A percentile compares a stretch with the other conserved stretches of the same genome.
Evolutionary conservation across 2,888 invertebrate species (phyloP).

Genomic region (Aporophyla nigra): DNA sequence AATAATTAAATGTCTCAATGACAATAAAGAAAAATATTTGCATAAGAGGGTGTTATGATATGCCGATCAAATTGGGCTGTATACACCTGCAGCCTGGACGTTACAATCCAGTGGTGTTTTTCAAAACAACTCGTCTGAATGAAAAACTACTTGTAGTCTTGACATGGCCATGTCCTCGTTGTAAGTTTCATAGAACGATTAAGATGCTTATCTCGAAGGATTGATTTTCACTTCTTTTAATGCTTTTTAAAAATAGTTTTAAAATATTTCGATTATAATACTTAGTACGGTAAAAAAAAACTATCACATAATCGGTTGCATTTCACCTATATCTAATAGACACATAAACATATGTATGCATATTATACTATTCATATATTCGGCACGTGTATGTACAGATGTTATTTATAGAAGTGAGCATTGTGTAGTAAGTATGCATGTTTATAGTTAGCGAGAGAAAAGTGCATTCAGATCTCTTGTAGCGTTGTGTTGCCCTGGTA

Average conservation of each 20-base stretch:
- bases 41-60: conserved; percentile 80
- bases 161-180: conserved; percentile 14
- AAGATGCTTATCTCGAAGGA: conserved; percentile 2
- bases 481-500: conserved; percentile 82
- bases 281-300: neutral
- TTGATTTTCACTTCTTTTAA: neutral
- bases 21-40: conserved; percentile 84
- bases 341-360: neutral
- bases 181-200: conserved; percentile 5
- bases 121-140: conserved; percentile 75
- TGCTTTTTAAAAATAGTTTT: neutral
- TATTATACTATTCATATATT: conserved; percentile 34
- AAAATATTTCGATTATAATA: neutral
- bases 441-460: conserved; percentile 58
- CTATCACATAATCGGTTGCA: neutral
- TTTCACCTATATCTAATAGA: neutral
- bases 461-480: conserved; percentile 76
- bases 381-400: conserved; percentile 41
- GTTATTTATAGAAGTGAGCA: conserved; percentile 38
- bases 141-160: conserved; percentile 56
- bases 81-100: conserved; percentile 65
- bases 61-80: conserved; percentile 78
- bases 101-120: conserved; percentile 74
- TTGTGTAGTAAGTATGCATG: conserved; percentile 14
- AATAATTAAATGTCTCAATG: conserved; percentile 74